Percentiles rank a stretch among this genome's conserved stretches.
These are phyloP conservation scores for Hemibagrus wyckioides DNA, from an alignment of 2,113 vertebrate species.

Conservation along the genomic window DNA sequence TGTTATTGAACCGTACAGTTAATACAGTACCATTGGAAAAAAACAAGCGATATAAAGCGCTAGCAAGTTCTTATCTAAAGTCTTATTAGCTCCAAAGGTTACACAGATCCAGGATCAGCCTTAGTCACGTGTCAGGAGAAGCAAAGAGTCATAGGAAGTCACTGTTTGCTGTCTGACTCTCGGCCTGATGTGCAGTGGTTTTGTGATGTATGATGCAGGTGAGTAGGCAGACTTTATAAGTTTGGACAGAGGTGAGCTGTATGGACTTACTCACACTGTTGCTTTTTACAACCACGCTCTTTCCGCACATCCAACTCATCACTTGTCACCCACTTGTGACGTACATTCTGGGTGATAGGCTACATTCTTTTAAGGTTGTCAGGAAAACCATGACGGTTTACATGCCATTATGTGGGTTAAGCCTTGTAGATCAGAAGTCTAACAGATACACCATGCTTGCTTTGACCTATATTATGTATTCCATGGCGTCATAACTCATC, in stretches of 20 bases:
- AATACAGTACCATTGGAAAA: not conserved
- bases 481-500: not conserved
- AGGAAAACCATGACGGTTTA: not conserved
- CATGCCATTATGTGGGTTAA: not conserved
- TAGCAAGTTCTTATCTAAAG: conserved; percentile 12
- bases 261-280: not conserved
- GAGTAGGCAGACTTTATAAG: not conserved
- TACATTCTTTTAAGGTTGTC: conserved; percentile 20
- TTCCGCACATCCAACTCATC: not conserved
- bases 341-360: not conserved
- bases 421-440: not conserved
- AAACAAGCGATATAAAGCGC: not conserved
- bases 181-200: not conserved
- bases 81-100: not conserved
- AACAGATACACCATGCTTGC: not conserved
- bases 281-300: not conserved
- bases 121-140: not conserved
- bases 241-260: not conserved
- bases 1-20: not conserved
- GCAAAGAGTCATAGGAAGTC: not conserved
- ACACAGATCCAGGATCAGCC: not conserved
- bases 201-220: conserved; percentile 6
- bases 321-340: conserved; percentile 1
- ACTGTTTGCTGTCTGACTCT: conserved; percentile 20
- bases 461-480: conserved; percentile 22